Evolutionary conservation across 2,888 invertebrate genomes (phyloP).

Genomic region (Cephus sareptanus): DNA sequence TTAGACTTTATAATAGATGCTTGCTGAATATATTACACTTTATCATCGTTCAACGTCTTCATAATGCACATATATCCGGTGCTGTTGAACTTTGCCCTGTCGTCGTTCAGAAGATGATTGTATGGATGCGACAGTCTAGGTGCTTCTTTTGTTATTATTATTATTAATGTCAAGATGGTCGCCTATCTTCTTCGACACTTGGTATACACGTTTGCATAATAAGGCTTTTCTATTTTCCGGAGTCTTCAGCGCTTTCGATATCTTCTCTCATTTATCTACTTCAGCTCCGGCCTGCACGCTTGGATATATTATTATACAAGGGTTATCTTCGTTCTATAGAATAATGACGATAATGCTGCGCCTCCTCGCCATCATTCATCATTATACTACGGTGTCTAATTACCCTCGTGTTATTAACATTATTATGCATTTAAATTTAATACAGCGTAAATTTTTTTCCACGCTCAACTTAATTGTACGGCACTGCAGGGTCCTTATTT

Average conservation of each 20-base stretch:
- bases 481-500: not conserved
- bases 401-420: not conserved
- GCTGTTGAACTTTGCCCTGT: conserved; percentile 15
- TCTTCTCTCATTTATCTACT: not conserved
- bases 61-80: conserved; percentile 15
- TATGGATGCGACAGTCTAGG: not conserved
- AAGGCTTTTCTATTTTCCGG: not conserved
- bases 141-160: not conserved
- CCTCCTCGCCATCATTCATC: not conserved
- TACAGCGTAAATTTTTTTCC: not conserved
- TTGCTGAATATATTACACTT: not conserved
- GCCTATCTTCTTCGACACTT: not conserved
- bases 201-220: not conserved
- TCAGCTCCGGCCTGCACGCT: not conserved
- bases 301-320: not conserved
- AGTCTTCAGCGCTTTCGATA: not conserved
- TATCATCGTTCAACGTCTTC: conserved; percentile 8
- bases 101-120: not conserved
- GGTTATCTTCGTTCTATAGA: not conserved
- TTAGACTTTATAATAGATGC: conserved; percentile 13
- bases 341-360: not conserved
- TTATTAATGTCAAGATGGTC: not conserved
- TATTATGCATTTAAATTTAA: conserved; percentile 1
- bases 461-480: conserved; percentile 1
- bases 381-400: not conserved